Evolutionary conservation across 2,888 invertebrate species (phyloP).

Genomic region (Scrobipalpa atriplicella): DNA sequence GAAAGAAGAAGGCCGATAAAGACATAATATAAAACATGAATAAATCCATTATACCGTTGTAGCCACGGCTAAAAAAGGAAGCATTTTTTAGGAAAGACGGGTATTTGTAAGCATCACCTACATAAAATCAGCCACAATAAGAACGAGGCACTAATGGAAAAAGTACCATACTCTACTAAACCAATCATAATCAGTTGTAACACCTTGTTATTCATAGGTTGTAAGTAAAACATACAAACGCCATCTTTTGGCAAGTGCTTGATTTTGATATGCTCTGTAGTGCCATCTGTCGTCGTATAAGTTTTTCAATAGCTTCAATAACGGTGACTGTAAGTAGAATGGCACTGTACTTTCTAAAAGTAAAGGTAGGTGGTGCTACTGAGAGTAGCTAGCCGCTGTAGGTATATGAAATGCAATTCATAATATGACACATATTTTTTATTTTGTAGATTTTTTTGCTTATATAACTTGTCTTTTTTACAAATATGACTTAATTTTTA

Average conservation of each 20-base stretch:
- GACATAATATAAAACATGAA: too few relatives aligned
- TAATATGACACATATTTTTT: neutral
- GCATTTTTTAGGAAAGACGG: too few relatives aligned
- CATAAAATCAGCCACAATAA: too few relatives aligned
- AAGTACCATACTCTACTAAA: too few relatives aligned
- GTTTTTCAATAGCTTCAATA: neutral
- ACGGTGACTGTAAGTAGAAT: neutral
- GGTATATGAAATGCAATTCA: neutral
- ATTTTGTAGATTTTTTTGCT: neutral
- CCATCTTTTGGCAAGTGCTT: slow-evolving; percentile 5
- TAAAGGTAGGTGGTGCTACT: slow-evolving; percentile 12
- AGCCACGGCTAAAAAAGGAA: too few relatives aligned
- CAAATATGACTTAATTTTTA: neutral
- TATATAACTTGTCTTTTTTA: too few relatives aligned
- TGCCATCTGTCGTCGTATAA: slow-evolving; percentile 1
- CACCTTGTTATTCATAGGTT: neutral
- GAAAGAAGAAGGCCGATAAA: too few relatives aligned
- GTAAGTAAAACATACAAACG: neutral
- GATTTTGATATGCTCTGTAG: neutral
- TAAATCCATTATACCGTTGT: too few relatives aligned
- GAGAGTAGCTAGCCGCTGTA: neutral
- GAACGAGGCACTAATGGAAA: too few relatives aligned
- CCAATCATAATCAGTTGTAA: neutral
- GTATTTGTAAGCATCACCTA: too few relatives aligned
- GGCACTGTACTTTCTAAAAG: neutral